phyloP scores from a whole-genome alignment of 2,113 vertebrate genomes.

The Desmodus rotundus region DNA sequence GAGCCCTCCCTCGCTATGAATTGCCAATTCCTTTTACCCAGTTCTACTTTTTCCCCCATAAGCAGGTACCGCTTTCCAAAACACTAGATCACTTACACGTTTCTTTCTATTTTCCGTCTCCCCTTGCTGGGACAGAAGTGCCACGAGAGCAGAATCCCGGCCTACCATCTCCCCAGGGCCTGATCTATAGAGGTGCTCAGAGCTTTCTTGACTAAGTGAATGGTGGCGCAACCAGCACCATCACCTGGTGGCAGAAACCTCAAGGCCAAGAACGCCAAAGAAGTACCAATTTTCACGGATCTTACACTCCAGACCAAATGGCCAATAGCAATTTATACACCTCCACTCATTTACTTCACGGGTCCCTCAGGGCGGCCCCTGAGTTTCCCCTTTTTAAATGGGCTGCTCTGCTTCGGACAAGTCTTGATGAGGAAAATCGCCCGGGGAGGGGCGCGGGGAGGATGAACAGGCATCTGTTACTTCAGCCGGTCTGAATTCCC shows the following conservation, averaged over 20 bases:
- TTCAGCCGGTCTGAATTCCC: background rate
- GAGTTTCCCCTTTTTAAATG: background rate
- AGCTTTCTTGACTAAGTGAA: background rate
- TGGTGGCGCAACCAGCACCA: accelerated
- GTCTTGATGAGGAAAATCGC: background rate
- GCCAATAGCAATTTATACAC: background rate
- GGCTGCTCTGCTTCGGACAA: background rate
- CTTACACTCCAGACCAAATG: background rate
- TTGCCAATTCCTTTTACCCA: background rate
- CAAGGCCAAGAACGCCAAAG: background rate
- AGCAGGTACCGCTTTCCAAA: background rate
- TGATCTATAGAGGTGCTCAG: background rate
- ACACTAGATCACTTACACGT: background rate
- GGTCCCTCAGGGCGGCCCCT: too few relatives aligned
- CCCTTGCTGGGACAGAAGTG: background rate
- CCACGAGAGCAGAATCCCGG: background rate
- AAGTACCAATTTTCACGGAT: background rate
- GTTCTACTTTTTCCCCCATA: background rate
- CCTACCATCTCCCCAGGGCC: background rate
- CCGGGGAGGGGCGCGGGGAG: background rate
- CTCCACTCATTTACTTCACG: background rate
- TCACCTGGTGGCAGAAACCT: background rate
- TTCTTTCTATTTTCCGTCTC: background rate
- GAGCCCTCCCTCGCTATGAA: background rate
- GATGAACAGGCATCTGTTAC: background rate